phyloP scores from a whole-genome alignment of 2,888 invertebrate genomes.

The Perithous albicinctus region DNA sequence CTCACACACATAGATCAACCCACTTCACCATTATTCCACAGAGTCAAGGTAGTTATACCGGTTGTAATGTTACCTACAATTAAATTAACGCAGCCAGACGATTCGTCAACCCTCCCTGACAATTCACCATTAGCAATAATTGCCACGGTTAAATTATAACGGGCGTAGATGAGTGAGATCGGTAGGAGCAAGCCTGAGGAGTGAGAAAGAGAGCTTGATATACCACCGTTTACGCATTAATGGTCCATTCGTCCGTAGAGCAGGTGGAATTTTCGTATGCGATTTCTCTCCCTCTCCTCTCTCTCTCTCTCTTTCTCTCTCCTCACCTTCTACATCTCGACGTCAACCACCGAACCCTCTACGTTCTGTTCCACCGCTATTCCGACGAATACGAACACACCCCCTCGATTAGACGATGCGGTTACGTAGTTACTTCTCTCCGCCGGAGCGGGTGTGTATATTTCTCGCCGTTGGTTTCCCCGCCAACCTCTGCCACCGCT shows the following conservation, averaged over 20 bases:
- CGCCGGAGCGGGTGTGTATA: slow-evolving; percentile 39
- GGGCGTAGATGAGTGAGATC: background rate
- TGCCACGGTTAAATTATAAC: slow-evolving; percentile 61
- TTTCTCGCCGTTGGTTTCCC: slow-evolving; percentile 42
- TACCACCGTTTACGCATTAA: slow-evolving; percentile 60
- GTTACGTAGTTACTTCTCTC: slow-evolving; percentile 76
- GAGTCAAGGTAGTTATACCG: slow-evolving; percentile 19
- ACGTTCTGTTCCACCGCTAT: slow-evolving; percentile 16
- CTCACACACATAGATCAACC: background rate
- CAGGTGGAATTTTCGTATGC: slow-evolving; percentile 51
- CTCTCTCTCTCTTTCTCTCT: slow-evolving; percentile 18
- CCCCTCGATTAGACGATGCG: slow-evolving; percentile 79
- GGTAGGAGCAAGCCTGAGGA: slow-evolving; percentile 5
- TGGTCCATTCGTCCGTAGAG: slow-evolving; percentile 59
- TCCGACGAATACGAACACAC: slow-evolving; percentile 72
- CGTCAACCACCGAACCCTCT: slow-evolving; percentile 3
- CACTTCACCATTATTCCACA: slow-evolving; percentile 27
- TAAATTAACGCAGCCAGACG: slow-evolving; percentile 63
- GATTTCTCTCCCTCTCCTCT: slow-evolving; percentile 1
- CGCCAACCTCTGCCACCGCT: slow-evolving; percentile 23
- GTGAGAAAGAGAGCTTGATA: slow-evolving; percentile 23
- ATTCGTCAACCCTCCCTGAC: slow-evolving; percentile 62
- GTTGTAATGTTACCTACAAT: slow-evolving; percentile 37
- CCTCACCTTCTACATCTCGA: slow-evolving; percentile 8
- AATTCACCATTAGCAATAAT: slow-evolving; percentile 62